Evolutionary conservation across 1,140 invertebrate species (phyloP), one percentile per base, ranked within the genome.

Genomic region (Scaptomyza montana): DNA sequence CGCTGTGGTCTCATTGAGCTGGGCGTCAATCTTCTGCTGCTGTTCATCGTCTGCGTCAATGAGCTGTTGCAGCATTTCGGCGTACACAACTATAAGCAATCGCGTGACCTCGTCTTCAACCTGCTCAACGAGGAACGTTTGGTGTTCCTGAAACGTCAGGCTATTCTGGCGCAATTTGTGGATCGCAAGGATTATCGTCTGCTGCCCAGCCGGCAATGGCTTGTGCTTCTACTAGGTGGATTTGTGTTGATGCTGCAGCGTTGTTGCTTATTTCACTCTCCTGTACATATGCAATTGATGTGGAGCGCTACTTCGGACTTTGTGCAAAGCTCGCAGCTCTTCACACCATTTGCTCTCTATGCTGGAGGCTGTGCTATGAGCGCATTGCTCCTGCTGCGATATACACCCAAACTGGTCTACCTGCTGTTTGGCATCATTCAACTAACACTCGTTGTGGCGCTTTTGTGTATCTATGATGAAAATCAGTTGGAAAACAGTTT

Each of bases 371-470:
- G 86, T 28, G 57, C n/a, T 0, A 5, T 91, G 12, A 78, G 86
- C 1, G 69, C 78, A 0, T n/a, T 81, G 10, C 50, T 91, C 0
- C 72, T 91, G 49, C 57, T 85, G 28, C 67, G 90, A 10, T 91
- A 91, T 45, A 81, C 77, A 7, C 80, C 90, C 1, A 91, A 91
- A 53, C 7, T 91, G 53, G 74, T 91, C 0, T 91, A 81, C 25
- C 56, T 91, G 12, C 80, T 91, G n/a, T 85, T 91, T 55, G 90
- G 90, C 0, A 39, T 85, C n/a, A 91, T 91, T 5, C 78, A 91
- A 33, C 30, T 91, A 7, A 91, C 90, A 0, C 25, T 85, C 19
- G 47, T 90, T 5, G 75, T 79, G 45, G 90, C 90, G 0, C 57
- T 91, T 36, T 56, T 91, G 7, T 84, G 85, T 59, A 90, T 91